Conservation (phyloP, 1,140 invertebrate species). For the Diploscapter pachys region DNA sequence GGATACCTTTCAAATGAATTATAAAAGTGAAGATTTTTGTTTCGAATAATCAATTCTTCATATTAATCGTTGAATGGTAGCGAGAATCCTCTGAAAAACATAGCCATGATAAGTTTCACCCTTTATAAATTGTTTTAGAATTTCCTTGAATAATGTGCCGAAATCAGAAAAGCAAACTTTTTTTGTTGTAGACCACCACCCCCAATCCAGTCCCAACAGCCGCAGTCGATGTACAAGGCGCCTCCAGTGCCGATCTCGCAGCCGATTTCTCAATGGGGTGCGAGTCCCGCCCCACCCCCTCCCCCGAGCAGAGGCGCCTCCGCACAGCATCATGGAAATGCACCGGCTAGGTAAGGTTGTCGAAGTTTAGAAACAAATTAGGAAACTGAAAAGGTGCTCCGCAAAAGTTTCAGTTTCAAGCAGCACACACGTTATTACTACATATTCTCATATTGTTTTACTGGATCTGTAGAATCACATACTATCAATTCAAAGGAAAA, state of each 20-base stretch:
- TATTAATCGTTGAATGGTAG: neutral
- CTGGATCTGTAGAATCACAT: too few relatives aligned
- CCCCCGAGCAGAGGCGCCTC: too few relatives aligned
- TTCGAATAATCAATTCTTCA: neutral
- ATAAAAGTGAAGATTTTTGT: too few relatives aligned
- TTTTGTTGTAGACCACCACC: neutral
- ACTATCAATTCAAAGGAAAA: too few relatives aligned
- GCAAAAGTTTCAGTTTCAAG: too few relatives aligned
- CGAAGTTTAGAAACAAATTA: too few relatives aligned
- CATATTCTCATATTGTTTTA: too few relatives aligned
- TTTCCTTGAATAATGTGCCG: neutral
- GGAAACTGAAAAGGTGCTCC: too few relatives aligned
- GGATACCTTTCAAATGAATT: too few relatives aligned
- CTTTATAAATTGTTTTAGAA: neutral
- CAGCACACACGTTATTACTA: too few relatives aligned
- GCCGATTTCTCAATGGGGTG: slow-evolving; percentile 15
- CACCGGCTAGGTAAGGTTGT: too few relatives aligned
- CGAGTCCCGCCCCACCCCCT: slow-evolving; percentile 25
- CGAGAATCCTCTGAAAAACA: neutral
- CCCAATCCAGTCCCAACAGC: neutral
- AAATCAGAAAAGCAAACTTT: neutral
- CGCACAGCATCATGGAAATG: too few relatives aligned
- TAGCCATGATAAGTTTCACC: neutral
- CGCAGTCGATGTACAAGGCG: neutral
- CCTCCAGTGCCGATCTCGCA: slow-evolving; percentile 11